phyloP scores from a whole-genome alignment of 2,113 vertebrate species.

The Columba livia region DNA sequence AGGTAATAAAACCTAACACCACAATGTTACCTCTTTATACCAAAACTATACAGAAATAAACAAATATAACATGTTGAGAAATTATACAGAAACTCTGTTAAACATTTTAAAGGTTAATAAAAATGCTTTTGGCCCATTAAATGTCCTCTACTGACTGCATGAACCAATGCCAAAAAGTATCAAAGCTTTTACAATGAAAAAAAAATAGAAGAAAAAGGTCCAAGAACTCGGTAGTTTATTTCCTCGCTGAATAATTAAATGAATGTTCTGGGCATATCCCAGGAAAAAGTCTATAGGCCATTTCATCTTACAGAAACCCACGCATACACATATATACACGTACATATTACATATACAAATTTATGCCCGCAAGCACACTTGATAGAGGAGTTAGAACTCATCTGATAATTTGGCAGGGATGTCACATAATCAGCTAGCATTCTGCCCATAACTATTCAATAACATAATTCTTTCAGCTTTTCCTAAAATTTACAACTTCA shows the following conservation, averaged over 20 bases:
- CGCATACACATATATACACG: neutral
- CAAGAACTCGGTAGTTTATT: neutral
- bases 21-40: constrained; percentile 51
- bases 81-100: constrained; percentile 69
- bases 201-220: constrained; percentile 2
- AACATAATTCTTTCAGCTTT: neutral
- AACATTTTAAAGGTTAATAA: constrained; percentile 75
- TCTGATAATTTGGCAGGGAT: neutral
- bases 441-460: neutral
- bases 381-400: neutral
- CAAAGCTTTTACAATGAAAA: constrained; percentile 56
- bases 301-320: neutral
- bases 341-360: neutral
- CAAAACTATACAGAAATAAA: constrained; percentile 74
- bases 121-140: constrained; percentile 69
- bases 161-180: constrained; percentile 53
- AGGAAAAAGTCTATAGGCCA: neutral
- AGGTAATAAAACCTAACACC: constrained; percentile 61
- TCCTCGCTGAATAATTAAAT: neutral
- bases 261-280: neutral
- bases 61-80: constrained; percentile 70
- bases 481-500: neutral
- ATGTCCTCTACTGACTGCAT: constrained; percentile 39
- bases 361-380: neutral
- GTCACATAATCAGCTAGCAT: neutral